phyloP scores from a whole-genome alignment of 2,113 vertebrate species.

The Notarius lentiginosus region DNA sequence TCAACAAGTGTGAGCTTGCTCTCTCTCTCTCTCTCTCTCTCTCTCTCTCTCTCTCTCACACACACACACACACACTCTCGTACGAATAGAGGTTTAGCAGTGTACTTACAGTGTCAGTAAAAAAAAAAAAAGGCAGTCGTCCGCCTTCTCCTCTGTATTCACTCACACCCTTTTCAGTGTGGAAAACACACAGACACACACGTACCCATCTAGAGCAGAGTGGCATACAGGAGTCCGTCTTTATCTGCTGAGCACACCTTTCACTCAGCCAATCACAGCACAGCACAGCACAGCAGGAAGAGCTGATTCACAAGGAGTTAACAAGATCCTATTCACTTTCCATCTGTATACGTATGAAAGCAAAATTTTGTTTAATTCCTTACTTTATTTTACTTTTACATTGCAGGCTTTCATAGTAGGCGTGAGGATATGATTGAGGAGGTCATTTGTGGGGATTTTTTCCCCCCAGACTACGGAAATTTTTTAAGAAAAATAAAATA shows the following conservation, averaged over 20 bases:
- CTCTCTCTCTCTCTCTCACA: slow-evolving; percentile 15
- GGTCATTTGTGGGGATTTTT: no score
- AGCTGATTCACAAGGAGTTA: slow-evolving; percentile 60
- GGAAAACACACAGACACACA: neutral
- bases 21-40: slow-evolving; percentile 8
- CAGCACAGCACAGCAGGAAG: slow-evolving; percentile 47
- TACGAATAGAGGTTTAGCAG: neutral
- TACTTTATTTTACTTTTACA: neutral
- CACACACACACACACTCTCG: slow-evolving; percentile 9
- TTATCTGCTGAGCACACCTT: slow-evolving; percentile 66
- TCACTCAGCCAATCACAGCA: slow-evolving; percentile 69
- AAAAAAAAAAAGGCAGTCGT: neutral
- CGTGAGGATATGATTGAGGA: no score
- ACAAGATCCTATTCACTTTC: slow-evolving; percentile 48
- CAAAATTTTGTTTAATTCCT: neutral
- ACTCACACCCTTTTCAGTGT: neutral
- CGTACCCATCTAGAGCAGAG: slow-evolving; percentile 13
- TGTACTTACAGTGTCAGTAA: slow-evolving; percentile 19
- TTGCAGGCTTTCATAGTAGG: neutral
- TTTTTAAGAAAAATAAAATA: no score
- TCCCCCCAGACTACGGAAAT: no score
- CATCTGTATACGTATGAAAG: neutral
- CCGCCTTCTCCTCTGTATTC: neutral
- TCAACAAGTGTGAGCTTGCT: slow-evolving; percentile 61
- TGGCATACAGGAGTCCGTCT: slow-evolving; percentile 63